A percentile compares a stretch with the other conserved stretches of the same genome.
Evolutionary conservation across 2,888 invertebrate species (phyloP).

Genomic region (Synanthedon myopaeformis): DNA sequence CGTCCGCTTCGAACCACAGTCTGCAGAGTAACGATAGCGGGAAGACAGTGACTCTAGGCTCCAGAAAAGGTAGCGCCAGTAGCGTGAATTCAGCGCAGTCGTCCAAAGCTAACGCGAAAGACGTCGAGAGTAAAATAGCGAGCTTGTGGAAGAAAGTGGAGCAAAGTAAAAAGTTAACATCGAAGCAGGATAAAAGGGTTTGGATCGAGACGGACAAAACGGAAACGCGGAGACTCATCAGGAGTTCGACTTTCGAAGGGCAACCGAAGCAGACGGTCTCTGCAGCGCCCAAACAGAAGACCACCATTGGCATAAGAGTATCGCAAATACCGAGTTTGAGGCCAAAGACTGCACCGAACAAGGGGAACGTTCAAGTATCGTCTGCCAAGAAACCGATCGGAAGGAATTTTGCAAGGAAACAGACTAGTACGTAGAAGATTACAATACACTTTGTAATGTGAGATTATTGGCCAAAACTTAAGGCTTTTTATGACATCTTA

Average conservation of each 20-base stretch:
- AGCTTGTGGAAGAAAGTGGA: slow-evolving; percentile 85
- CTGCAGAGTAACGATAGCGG: slow-evolving; percentile 66
- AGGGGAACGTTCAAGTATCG: slow-evolving; percentile 16
- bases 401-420: slow-evolving; percentile 43
- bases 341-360: slow-evolving; percentile 33
- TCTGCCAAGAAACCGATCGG: slow-evolving; percentile 29
- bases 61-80: slow-evolving; percentile 55
- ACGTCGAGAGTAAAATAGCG: slow-evolving; percentile 83
- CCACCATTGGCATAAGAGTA: slow-evolving; percentile 54
- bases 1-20: slow-evolving; percentile 68
- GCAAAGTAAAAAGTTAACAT: slow-evolving; percentile 71
- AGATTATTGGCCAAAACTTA: too few species aligned
- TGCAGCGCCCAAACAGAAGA: slow-evolving; percentile 55
- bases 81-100: slow-evolving; percentile 71
- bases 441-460: too few species aligned
- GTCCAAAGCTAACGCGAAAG: slow-evolving; percentile 66
- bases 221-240: slow-evolving; percentile 56
- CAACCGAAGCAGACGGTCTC: slow-evolving; percentile 44
- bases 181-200: slow-evolving; percentile 71
- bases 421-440: slow-evolving; percentile 24
- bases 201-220: slow-evolving; percentile 66
- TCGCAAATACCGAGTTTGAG: slow-evolving; percentile 57
- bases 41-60: slow-evolving; percentile 49
- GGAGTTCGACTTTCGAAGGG: slow-evolving; percentile 77
- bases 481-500: too few species aligned